These are phyloP conservation scores for Aradus depressus DNA, from an alignment of 2,888 invertebrate species.

Conservation along the genomic window DNA sequence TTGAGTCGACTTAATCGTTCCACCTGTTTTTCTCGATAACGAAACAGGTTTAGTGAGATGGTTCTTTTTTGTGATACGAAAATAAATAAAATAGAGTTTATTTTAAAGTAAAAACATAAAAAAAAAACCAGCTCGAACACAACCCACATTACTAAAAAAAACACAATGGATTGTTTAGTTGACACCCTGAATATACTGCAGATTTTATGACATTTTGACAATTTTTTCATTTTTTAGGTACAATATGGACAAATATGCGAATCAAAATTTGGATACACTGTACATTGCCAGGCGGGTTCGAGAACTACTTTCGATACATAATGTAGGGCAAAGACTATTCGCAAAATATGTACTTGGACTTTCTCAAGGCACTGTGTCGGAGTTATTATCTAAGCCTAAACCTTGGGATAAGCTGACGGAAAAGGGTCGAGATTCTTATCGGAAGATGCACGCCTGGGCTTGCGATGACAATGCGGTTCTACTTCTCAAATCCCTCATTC, in stretches of 20 bases:
- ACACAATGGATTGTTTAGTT: too few relatives aligned
- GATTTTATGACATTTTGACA: too few relatives aligned
- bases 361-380: slow-evolving; percentile 96
- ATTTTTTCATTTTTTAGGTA: slow-evolving; percentile 38
- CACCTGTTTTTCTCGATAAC: too few relatives aligned
- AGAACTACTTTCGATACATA: slow-evolving; percentile 89
- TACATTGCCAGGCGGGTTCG: slow-evolving; percentile 86
- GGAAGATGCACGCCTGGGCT: slow-evolving; percentile 99
- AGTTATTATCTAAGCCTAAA: slow-evolving; percentile 95
- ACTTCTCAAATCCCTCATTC: slow-evolving; percentile 94
- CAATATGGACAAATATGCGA: slow-evolving; percentile 92
- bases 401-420: slow-evolving; percentile 99
- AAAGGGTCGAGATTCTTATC: slow-evolving; percentile 96
- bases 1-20: too few relatives aligned
- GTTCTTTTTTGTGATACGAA: too few relatives aligned
- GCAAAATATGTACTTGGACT: slow-evolving; percentile 96
- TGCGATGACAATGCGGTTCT: slow-evolving; percentile 94
- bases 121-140: too few relatives aligned
- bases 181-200: too few relatives aligned
- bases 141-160: too few relatives aligned
- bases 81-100: too few relatives aligned
- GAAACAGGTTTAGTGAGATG: too few relatives aligned
- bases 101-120: not conserved
- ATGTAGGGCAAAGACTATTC: slow-evolving; percentile 96
- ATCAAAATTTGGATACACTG: slow-evolving; percentile 87